phyloP scores from a whole-genome alignment of 2,113 vertebrate species.

The Potamarius usumacintae region DNA sequence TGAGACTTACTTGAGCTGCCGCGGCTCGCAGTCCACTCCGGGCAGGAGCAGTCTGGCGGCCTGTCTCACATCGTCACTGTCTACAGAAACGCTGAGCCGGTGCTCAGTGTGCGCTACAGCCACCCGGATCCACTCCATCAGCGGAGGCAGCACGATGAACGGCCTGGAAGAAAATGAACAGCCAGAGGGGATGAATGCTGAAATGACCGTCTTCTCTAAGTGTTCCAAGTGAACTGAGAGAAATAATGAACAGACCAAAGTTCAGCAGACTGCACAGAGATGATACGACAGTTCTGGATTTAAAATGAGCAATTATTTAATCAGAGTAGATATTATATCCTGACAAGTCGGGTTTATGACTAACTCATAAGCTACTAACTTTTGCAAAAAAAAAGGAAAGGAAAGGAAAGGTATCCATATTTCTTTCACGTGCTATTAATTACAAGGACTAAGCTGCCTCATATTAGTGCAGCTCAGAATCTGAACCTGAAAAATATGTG shows the following conservation, averaged over 20 bases:
- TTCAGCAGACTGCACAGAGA: not conserved
- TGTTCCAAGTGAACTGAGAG: not conserved
- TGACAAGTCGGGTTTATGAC: not conserved
- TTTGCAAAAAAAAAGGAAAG: not conserved
- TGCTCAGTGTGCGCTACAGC: conserved; percentile 93
- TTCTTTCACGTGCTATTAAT: conserved; percentile 39
- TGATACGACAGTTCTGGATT: not conserved
- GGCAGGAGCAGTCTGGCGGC: conserved; percentile 91
- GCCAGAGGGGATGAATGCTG: not conserved
- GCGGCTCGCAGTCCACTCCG: conserved; percentile 95
- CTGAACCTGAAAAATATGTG: not conserved
- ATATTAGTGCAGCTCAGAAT: conserved; percentile 29
- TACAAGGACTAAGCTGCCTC: conserved; percentile 29
- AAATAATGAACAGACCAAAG: not conserved
- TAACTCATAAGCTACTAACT: not conserved
- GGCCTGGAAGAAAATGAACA: conserved; percentile 76
- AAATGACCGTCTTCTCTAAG: not conserved
- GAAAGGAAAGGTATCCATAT: not conserved
- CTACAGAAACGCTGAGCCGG: conserved; percentile 93
- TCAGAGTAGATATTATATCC: not conserved
- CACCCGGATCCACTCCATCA: conserved; percentile 99
- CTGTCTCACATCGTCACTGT: conserved; percentile 97
- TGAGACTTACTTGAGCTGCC: conserved; percentile 89
- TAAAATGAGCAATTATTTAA: not conserved
- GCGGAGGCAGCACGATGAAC: conserved; percentile 91